Percentiles rank a stretch among this genome's conserved stretches.
Conservation (phyloP, 2,888 invertebrate species). For the Ornithoptera alexandrae region DNA sequence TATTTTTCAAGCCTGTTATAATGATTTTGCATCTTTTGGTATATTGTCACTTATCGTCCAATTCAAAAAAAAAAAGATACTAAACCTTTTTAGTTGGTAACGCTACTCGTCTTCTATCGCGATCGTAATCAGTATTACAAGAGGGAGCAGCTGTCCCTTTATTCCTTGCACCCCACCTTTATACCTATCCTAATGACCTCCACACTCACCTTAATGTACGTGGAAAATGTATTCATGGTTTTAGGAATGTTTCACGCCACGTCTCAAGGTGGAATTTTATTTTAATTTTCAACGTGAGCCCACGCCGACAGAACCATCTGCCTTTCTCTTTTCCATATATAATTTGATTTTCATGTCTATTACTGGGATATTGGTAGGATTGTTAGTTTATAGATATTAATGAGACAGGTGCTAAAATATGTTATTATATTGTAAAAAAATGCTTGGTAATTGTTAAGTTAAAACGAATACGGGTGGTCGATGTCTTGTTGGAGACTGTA, state of each 20-base stretch:
- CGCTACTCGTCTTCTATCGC: constrained; percentile 33
- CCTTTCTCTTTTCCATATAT: constrained; percentile 10
- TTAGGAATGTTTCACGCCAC: constrained; percentile 22
- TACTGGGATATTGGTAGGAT: not conserved
- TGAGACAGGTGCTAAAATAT: not conserved
- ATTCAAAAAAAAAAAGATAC: not conserved
- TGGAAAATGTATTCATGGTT: constrained; percentile 30
- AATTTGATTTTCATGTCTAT: constrained; percentile 3
- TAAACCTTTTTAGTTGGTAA: constrained; percentile 14
- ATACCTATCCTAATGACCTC: constrained; percentile 46
- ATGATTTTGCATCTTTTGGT: not conserved
- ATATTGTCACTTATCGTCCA: not conserved
- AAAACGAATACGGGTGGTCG: too few relatives aligned
- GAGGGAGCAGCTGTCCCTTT: constrained; percentile 56
- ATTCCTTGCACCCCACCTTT: constrained; percentile 44
- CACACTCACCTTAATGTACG: constrained; percentile 33
- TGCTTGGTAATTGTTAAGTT: too few relatives aligned
- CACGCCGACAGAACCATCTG: constrained; percentile 6
- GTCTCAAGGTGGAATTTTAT: constrained; percentile 22
- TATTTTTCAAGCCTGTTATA: not conserved
- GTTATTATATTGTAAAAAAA: not conserved
- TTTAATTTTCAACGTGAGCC: constrained; percentile 14
- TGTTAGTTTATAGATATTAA: not conserved
- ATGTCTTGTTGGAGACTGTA: too few relatives aligned
- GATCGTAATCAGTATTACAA: constrained; percentile 53